Evolutionary conservation across 2,888 invertebrate species (phyloP), one percentile per base, ranked within the genome.

Genomic region (Lithosia quadra): DNA sequence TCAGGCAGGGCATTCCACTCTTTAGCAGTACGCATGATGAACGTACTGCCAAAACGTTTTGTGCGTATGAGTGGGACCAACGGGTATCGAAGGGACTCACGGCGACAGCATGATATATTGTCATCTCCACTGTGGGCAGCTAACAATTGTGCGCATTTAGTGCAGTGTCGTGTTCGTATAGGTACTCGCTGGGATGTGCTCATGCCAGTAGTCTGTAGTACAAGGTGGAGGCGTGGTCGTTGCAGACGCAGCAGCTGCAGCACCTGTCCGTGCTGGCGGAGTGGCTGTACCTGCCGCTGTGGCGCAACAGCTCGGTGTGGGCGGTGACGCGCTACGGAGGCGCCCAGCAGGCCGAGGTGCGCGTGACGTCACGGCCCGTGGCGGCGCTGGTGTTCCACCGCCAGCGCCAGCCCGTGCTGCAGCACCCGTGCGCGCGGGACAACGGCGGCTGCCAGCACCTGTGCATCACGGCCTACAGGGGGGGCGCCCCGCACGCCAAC

Each of bases 361-460:
- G 53, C 36, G 62, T 71, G 71, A 22, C 11, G 55, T 65, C 63
- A 49, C 72, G 72, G 61, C 65, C 76, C 2, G 39, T 15, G 0
- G 96, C 96, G 82, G 96, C 97, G 78, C 96, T 97, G 77, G 96
- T 97, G 62, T 98, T 96, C 90, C 98, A 98, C 92, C 95, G 97
- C 68, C 97, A 97, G 88, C 93, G 96, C 68, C 98, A 98, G 90
- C 98, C 98, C 96, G 18, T 83, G 88, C 86, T 95, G 82, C 90
- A 95, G 13, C 97, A 97, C 43, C 98, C 98, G 91, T 95, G 96
- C 91, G 90, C 56, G 90, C 95, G 83, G 9, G n/a, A 7, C 96
- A 22, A 96, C 85, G 97, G 97, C 76, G 96, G 96, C 75, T 98
- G 98, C 94, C 96, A 96, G 79, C 98, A 98, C 90, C 93, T 98